A percentile compares a stretch with the other conserved stretches of the same genome.
Evolutionary conservation across 2,113 vertebrate species (phyloP).

Genomic region (Limanda limanda): DNA sequence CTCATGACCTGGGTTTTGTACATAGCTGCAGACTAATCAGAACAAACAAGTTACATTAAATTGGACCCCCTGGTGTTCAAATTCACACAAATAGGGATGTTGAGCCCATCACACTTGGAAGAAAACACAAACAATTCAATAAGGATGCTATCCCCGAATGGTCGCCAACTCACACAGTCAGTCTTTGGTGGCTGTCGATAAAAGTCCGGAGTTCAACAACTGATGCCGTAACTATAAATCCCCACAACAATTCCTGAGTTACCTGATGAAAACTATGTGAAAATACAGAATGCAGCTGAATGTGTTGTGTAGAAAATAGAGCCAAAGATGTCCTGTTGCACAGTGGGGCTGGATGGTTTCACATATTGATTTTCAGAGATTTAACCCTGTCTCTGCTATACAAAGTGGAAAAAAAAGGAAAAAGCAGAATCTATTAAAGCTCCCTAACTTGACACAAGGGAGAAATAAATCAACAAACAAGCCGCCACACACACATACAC

Average conservation of each 20-base stretch:
- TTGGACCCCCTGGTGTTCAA: not conserved
- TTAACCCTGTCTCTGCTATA: too few species aligned
- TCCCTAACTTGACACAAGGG: too few species aligned
- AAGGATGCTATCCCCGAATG: not conserved
- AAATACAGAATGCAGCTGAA: not conserved
- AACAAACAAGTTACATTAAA: not conserved
- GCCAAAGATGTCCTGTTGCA: not conserved
- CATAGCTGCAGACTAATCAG: not conserved
- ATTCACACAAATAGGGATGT: not conserved
- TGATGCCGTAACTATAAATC: too few species aligned
- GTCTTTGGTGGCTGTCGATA: not conserved
- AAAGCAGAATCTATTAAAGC: too few species aligned
- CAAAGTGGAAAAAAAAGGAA: too few species aligned
- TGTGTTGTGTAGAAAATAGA: not conserved
- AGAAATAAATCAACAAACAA: too few species aligned
- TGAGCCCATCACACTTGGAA: not conserved
- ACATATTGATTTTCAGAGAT: too few species aligned
- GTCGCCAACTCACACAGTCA: not conserved
- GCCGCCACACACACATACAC: too few species aligned
- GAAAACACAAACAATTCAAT: constrained; percentile 11
- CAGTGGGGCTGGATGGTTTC: not conserved
- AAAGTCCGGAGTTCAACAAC: not conserved
- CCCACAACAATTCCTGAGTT: too few species aligned
- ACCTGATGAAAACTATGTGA: not conserved
- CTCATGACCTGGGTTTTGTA: not conserved